A percentile compares a stretch with the other conserved stretches of the same genome.
These are phyloP conservation scores for Genyomyrus donnyi DNA, from an alignment of 2,113 vertebrate species.

Conservation along the genomic window DNA sequence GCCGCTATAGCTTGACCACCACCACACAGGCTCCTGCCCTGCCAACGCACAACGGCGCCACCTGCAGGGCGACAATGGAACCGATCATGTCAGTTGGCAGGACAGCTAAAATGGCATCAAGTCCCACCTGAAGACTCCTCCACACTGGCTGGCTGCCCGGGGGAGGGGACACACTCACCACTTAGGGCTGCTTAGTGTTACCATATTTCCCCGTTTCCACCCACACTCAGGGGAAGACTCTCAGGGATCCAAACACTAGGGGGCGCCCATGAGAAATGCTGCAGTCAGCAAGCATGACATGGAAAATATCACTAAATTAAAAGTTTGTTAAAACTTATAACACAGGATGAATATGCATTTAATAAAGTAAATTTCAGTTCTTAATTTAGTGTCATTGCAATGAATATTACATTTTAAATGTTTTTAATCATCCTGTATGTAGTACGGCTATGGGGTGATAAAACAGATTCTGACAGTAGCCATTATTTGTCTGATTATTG, in stretches of 20 bases:
- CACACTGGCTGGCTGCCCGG: background rate
- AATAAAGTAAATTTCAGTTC: background rate
- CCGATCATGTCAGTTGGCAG: background rate
- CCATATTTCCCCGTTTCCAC: background rate
- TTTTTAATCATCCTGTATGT: background rate
- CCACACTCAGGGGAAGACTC: background rate
- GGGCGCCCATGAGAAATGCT: background rate
- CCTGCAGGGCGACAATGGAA: conserved; percentile 55
- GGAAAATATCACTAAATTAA: background rate
- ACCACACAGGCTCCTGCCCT: conserved; percentile 92
- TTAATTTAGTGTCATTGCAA: background rate
- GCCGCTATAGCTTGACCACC: conserved; percentile 75
- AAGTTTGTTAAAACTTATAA: background rate
- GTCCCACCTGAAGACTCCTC: background rate
- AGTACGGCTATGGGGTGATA: background rate
- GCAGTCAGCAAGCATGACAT: background rate
- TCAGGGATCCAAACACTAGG: background rate
- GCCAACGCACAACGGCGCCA: conserved; percentile 87
- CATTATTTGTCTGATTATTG: background rate
- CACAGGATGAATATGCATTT: background rate
- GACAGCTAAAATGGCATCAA: background rate
- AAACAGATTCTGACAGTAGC: background rate
- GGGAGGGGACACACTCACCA: background rate
- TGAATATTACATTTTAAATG: background rate
- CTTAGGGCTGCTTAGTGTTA: background rate